Percentiles rank a stretch among this genome's conserved stretches.
These are phyloP conservation scores for Endomychus coccineus DNA, from an alignment of 2,888 invertebrate genomes.

Conservation along the genomic window DNA sequence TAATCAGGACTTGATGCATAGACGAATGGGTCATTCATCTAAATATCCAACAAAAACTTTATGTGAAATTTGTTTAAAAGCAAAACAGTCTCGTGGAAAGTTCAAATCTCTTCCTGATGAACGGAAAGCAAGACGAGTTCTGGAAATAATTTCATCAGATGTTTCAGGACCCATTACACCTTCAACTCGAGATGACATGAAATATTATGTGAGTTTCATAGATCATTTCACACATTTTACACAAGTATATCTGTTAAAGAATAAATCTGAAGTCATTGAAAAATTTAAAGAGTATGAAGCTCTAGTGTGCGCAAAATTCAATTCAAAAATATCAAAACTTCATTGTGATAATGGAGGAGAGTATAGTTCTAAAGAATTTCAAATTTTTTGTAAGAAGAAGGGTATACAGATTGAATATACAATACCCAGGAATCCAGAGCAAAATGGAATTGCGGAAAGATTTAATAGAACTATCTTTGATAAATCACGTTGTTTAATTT, in stretches of 20 bases:
- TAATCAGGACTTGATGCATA: conserved; percentile 8
- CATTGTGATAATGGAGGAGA: conserved; percentile 5
- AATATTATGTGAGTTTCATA: conserved; percentile 22
- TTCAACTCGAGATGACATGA: conserved; percentile 16
- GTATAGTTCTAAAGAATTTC: conserved; percentile 1
- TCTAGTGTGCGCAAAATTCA: conserved; percentile 6
- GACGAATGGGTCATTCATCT: conserved; percentile 10
- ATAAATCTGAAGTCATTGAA: too few species aligned
- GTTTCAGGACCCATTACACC: conserved; percentile 25
- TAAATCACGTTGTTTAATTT: conserved; percentile 5
- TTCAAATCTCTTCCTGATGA: conserved; percentile 2
- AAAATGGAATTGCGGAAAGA: conserved; percentile 5
- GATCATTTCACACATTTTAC: conserved; percentile 26
- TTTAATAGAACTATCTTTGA: conserved; percentile 4
- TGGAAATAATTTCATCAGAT: not conserved
- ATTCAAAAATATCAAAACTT: conserved; percentile 3
- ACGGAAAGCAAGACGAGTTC: not conserved
- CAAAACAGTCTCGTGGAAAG: conserved; percentile 10
- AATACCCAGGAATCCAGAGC: conserved; percentile 6
- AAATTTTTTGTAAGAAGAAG: not conserved
- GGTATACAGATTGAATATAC: conserved; percentile 1
- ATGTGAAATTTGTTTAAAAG: conserved; percentile 13
- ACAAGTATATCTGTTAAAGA: too few species aligned
- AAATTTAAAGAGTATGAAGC: conserved; percentile 22
- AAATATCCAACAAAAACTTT: not conserved